Evolutionary conservation across 2,888 invertebrate species (phyloP).

Genomic region (Hypomecis atomaria): DNA sequence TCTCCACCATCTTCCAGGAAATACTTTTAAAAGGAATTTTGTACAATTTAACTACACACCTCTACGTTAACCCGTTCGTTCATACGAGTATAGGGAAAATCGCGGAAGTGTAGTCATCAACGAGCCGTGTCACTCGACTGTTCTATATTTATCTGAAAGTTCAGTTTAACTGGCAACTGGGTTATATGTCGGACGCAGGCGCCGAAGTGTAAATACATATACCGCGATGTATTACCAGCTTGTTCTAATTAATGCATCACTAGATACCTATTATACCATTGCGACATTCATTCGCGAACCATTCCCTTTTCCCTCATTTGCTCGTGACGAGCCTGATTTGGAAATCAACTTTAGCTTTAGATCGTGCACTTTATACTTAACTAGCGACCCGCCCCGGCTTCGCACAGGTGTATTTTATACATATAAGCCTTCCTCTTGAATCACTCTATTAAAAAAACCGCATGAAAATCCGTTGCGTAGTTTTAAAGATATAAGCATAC

Average conservation of each 20-base stretch:
- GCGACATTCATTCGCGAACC: conserved; percentile 4
- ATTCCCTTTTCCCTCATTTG: not conserved
- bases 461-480: no score
- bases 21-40: not conserved
- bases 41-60: not conserved
- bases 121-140: conserved; percentile 53
- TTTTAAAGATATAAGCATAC: no score
- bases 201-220: conserved; percentile 44
- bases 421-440: no score
- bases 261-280: conserved; percentile 5
- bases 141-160: conserved; percentile 60
- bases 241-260: conserved; percentile 38
- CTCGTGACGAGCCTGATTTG: not conserved
- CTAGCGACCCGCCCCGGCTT: no score
- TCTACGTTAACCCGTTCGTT: conserved; percentile 1
- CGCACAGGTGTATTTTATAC: no score
- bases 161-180: conserved; percentile 56
- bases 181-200: conserved; percentile 50
- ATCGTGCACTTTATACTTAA: not conserved
- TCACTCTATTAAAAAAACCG: no score
- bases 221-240: conserved; percentile 42
- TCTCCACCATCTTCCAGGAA: not conserved
- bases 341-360: not conserved
- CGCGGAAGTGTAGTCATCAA: conserved; percentile 36
- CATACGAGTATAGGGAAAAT: conserved; percentile 14